phyloP scores from a whole-genome alignment of 2,797 vertebrate species.

The Tolypeutes matacus region DNA sequence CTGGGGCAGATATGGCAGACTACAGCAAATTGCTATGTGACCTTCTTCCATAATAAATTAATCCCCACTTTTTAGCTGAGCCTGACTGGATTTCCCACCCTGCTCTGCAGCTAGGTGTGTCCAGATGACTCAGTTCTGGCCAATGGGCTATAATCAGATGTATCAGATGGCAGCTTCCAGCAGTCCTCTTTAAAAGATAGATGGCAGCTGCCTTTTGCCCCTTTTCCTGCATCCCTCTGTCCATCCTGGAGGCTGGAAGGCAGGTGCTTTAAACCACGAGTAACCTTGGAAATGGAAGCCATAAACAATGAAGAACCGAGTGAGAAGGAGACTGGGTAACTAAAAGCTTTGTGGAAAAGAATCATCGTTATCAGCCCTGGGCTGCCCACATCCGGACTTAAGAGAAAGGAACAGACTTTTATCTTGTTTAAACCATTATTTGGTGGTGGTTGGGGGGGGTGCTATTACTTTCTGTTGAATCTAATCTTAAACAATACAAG shows the following conservation, averaged over 20 bases:
- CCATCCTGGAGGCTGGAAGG: neutral
- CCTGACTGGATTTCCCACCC: neutral
- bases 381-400: neutral
- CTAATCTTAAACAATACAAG: neutral
- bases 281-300: neutral
- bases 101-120: neutral
- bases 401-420: neutral
- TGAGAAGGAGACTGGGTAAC: neutral
- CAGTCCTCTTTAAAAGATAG: neutral
- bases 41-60: neutral
- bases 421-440: neutral
- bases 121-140: neutral
- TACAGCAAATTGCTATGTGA: neutral
- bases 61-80: neutral
- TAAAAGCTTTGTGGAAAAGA: neutral
- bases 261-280: neutral
- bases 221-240: neutral
- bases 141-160: neutral
- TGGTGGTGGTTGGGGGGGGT: no score
- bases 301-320: neutral
- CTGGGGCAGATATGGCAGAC: neutral
- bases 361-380: rapidly evolving
- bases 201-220: neutral
- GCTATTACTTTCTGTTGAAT: neutral
- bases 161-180: neutral